Base-by-base conservation (phyloP, 2,888 invertebrate species). In the Pseudococcus jackbeardsleyi region DNA sequence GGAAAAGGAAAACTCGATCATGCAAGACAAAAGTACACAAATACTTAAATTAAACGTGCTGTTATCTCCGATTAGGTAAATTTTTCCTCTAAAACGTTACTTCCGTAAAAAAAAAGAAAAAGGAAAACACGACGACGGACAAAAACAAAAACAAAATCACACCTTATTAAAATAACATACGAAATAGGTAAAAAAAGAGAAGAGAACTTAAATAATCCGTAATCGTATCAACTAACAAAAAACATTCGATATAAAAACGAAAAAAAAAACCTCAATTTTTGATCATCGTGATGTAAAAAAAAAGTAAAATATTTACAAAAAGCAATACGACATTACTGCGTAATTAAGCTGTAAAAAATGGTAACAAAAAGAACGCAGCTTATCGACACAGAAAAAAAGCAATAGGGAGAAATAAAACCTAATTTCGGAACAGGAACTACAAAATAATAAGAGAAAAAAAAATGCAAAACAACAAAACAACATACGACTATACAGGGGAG, bases 341-440 rank as follows among this genome's bases (percentile, higher is more conserved):
- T 42, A 42, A 42, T 59, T 59, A 79, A 79, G 79, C 79, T 42
- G 79, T n/a, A 85, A 54, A 33, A 84, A 39, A 85, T 85, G 85
- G 85, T 85, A 85, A 85, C 85, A 59, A 85, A 85, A 85, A 50
- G 64, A 5, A 85, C 85, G 85, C 59, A 48, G 85, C 39, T 12
- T 1, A 22, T 84, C 84, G 82, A 50, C 59, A 26, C 54, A 64
- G 9, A 89, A 42, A 84, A 84, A 42, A 46, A 79, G 46, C 54
- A 82, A 39, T 17, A 68, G 77, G 46, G 68, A 15, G 64, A 85
- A 48, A 77, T 19, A 50, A 84, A 85, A 39, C 26, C 39, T 54
- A 50, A 48, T 54, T 48, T 77, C 50, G 79, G 26, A 50, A 84
- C 54, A 84, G 88, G 77, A 82, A 88, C 59, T 64, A 64, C 50